A percentile compares a stretch with the other conserved stretches of the same genome.
Evolutionary conservation across 2,797 vertebrate species (phyloP).

Genomic region (Ispidina lecontei): DNA sequence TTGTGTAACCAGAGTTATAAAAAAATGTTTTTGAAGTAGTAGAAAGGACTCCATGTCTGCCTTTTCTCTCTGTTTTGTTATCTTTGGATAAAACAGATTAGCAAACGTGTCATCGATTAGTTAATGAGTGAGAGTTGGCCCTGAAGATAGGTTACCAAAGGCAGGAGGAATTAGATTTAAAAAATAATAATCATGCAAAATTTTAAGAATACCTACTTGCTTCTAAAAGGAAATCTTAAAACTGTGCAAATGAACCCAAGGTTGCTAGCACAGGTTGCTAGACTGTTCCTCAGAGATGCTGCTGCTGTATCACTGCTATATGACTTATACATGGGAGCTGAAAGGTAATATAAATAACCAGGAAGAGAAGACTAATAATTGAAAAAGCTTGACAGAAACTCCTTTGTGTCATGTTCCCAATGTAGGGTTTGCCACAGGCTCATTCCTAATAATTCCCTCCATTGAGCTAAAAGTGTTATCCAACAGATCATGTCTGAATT

Average conservation of each 20-base stretch:
- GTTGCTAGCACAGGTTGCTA: not conserved
- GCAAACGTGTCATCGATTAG: slow-evolving; percentile 1
- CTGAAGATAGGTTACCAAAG: not conserved
- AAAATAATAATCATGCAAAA: not conserved
- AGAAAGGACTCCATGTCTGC: not conserved
- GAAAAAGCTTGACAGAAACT: slow-evolving; percentile 24
- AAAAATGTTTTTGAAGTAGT: not conserved
- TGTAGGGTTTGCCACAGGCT: slow-evolving; percentile 22
- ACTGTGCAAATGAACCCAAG: not conserved
- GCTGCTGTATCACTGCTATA: not conserved
- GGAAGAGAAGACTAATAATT: slow-evolving; percentile 42
- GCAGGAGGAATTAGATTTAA: not conserved
- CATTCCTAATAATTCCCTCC: not conserved
- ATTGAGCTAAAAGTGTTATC: not conserved
- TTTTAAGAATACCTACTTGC: not conserved
- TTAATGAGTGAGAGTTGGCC: slow-evolving; percentile 18
- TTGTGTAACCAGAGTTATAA: not conserved
- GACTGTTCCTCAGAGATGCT: not conserved
- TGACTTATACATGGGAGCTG: not conserved
- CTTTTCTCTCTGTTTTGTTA: not conserved
- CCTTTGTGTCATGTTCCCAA: slow-evolving; percentile 3
- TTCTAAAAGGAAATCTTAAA: not conserved
- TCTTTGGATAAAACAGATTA: slow-evolving; percentile 29
- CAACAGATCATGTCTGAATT: not conserved
- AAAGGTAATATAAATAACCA: slow-evolving; percentile 34